phyloP scores from a whole-genome alignment of 2,113 vertebrate genomes.

The Crotophaga sulcirostris region DNA sequence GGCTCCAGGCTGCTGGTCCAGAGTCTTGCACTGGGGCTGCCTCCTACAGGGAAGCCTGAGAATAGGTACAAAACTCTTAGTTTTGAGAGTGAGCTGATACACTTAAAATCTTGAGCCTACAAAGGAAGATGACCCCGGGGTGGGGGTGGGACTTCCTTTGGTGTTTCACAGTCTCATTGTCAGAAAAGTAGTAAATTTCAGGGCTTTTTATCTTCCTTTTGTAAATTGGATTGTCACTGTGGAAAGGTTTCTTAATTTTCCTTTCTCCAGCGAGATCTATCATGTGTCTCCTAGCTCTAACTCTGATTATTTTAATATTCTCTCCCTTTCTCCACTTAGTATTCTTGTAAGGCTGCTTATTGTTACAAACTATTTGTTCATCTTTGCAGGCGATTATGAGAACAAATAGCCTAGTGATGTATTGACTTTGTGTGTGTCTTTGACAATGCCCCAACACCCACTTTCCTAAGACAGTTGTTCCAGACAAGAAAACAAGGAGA shows the following conservation, averaged over 20 bases:
- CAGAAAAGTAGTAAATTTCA: not conserved
- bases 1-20: not conserved
- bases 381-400: not conserved
- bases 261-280: not conserved
- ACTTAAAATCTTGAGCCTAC: not conserved
- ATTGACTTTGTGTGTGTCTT: not conserved
- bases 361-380: constrained; percentile 11
- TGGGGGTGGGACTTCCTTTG: not conserved
- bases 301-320: not conserved
- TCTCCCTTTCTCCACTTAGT: not conserved
- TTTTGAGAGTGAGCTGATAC: not conserved
- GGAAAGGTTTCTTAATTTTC: not conserved
- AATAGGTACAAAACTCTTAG: not conserved
- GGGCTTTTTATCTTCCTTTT: not conserved
- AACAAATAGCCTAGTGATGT: not conserved
- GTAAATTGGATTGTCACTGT: not conserved
- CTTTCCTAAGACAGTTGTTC: not conserved
- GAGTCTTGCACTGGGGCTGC: not conserved
- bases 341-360: not conserved
- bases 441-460: not conserved
- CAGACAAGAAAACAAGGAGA: not conserved
- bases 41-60: not conserved
- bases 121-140: not conserved
- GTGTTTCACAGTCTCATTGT: not conserved
- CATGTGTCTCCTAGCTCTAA: not conserved